Evolutionary conservation across 2,888 invertebrate genomes (phyloP), one percentile per base, ranked within the genome.

Genomic region (Drosophila siamana): DNA sequence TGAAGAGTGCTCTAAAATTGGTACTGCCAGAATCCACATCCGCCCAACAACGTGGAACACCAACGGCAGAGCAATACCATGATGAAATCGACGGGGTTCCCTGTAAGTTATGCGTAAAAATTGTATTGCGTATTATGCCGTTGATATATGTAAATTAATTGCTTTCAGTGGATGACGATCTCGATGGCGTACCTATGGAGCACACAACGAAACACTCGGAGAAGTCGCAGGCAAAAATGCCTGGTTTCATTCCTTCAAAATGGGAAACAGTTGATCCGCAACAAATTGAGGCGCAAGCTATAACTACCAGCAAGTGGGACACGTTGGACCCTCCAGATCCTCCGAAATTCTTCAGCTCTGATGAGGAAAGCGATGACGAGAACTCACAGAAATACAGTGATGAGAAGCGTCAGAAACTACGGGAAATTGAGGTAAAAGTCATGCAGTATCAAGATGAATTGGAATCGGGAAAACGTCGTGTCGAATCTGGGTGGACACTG

Each of bases 211-310:
- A 56, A 19, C n/a, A 55, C n/a, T n/a, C 24, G n/a, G 84, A 72
- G 22, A 88, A 74, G 13, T 26, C 70, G 3, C 73, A 78, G 28
- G 57, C 69, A 0, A 90, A 90, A 62, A 41, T 94, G 65, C 95
- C 95, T 0, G 95, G 95, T 11, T 97, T 98, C 93, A 96, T 98
- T 62, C 96, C 97, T 7, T 98, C 98, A 1, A 97, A 98, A 91
- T 99, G 99, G 99, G 98, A 99, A 94, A 96, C 96, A 44, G 97
- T 99, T 22, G 98, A 98, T 93, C 97, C 98, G 22, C 95, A 96
- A 84, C 95, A 96, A 91, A 93, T 94, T 6, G 96, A 96, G 91
- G 95, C 95, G 4, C 95, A 95, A 92, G 97, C 97, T 6, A 96
- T 97, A 94, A 96, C 96, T 1, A 97, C 97, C 0, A 96, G 96